A percentile compares a stretch with the other conserved stretches of the same genome.
Conservation (phyloP, 2,797 vertebrate species). For the Lates japonicus region DNA sequence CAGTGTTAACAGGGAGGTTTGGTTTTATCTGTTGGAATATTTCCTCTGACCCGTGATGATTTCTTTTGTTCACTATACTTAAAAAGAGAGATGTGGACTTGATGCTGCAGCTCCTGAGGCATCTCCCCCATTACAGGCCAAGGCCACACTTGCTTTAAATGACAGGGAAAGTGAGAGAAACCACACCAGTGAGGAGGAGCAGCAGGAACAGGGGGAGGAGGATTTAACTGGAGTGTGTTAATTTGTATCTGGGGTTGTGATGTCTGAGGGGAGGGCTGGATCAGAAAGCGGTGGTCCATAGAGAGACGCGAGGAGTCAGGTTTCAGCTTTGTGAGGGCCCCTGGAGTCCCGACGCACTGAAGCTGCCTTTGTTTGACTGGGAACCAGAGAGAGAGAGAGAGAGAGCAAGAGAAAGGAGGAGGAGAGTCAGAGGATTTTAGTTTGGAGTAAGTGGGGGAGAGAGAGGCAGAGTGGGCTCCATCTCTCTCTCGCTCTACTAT, state of each 20-base stretch:
- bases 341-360: slow-evolving; percentile 86
- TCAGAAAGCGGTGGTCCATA: slow-evolving; percentile 78
- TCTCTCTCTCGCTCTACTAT: slow-evolving; percentile 57
- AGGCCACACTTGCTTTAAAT: slow-evolving; percentile 52
- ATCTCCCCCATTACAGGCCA: slow-evolving; percentile 28
- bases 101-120: slow-evolving; percentile 27
- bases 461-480: slow-evolving; percentile 76
- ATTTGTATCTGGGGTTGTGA: slow-evolving; percentile 75
- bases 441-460: slow-evolving; percentile 52
- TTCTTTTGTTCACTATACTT: neutral
- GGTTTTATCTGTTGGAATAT: neutral
- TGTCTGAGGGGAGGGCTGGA: slow-evolving; percentile 77
- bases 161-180: slow-evolving; percentile 54
- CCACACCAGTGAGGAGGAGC: slow-evolving; percentile 54
- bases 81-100: slow-evolving; percentile 6
- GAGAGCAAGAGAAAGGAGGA: neutral
- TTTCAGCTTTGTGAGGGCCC: slow-evolving; percentile 88
- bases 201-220: slow-evolving; percentile 26
- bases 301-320: slow-evolving; percentile 85
- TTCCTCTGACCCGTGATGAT: slow-evolving; percentile 15
- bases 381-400: slow-evolving; percentile 53
- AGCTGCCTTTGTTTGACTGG: slow-evolving; percentile 92
- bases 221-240: slow-evolving; percentile 71
- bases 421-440: slow-evolving; percentile 64
- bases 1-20: slow-evolving; percentile 1